Conservation (phyloP, 2,113 vertebrate genomes). For the Propithecus coquereli region DNA sequence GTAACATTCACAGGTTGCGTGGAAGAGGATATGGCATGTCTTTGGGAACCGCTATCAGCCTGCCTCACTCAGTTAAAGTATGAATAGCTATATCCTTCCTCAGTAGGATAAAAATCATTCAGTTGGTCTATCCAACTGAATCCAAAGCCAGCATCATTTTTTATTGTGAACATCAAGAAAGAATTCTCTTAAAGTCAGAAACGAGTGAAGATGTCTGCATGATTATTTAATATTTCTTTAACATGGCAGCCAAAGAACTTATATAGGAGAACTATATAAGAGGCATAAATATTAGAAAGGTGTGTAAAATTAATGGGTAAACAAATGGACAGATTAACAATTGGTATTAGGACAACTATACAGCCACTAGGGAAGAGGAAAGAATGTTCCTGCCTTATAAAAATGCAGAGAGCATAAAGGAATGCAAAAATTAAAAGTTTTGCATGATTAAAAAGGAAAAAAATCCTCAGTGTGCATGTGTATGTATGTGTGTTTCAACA, state of each 20-base stretch:
- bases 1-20: background rate
- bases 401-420: background rate
- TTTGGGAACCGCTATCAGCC: background rate
- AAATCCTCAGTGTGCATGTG: background rate
- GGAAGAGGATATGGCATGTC: background rate
- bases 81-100: background rate
- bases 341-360: background rate
- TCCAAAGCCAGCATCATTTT: background rate
- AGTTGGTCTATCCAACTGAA: background rate
- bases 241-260: background rate
- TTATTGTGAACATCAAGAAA: background rate
- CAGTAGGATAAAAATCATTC: background rate
- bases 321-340: background rate
- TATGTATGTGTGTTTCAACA: background rate
- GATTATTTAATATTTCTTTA: background rate
- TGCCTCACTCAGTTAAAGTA: background rate
- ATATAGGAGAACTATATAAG: background rate
- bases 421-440: background rate
- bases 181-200: background rate
- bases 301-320: background rate
- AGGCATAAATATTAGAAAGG: background rate
- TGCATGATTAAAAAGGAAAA: background rate
- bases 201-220: background rate
- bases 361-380: background rate
- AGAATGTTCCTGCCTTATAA: background rate